Conservation (phyloP, 2,797 vertebrate species). For the Chelonia mydas region DNA sequence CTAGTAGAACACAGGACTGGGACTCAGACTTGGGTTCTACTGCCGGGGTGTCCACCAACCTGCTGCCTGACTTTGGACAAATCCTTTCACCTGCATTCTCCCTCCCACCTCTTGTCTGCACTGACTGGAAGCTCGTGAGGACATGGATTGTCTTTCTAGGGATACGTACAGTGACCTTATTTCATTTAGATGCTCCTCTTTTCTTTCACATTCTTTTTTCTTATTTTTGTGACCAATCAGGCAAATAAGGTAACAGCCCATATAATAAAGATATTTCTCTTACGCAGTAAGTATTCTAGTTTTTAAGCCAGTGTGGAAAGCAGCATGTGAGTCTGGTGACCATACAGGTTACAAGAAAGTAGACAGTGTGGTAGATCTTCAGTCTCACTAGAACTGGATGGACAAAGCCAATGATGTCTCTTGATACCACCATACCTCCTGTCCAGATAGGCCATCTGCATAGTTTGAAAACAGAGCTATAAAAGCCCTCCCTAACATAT, state of each 20-base stretch:
- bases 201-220: not conserved
- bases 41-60: not conserved
- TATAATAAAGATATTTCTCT: not conserved
- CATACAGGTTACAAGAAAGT: not conserved
- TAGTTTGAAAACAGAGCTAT: not conserved
- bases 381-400: not conserved
- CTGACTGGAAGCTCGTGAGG: not conserved
- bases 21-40: not conserved
- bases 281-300: not conserved
- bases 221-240: not conserved
- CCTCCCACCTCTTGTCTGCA: not conserved
- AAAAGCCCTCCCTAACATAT: not conserved
- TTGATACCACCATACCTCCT: not conserved
- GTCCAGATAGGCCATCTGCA: no score
- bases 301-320: not conserved
- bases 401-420: not conserved
- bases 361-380: not conserved
- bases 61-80: not conserved
- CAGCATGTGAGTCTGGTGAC: not conserved
- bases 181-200: no score
- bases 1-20: not conserved
- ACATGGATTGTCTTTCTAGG: not conserved
- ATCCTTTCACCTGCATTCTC: not conserved
- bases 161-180: not conserved
- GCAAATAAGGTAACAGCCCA: not conserved